Evolutionary conservation across 2,797 vertebrate genomes (phyloP), one percentile per base, ranked within the genome.

Genomic region (Takifugu ocellatus): DNA sequence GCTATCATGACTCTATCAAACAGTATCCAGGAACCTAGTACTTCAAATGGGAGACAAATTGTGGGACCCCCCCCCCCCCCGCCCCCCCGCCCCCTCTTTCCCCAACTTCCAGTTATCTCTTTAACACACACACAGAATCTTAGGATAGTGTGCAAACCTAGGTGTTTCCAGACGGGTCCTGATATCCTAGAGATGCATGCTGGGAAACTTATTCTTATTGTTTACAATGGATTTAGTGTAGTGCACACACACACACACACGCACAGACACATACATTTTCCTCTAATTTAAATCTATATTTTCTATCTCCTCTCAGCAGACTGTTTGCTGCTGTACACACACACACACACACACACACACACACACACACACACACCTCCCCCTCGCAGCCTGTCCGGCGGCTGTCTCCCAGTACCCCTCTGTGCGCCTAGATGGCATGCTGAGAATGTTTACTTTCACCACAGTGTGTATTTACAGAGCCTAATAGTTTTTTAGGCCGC

Each of bases 401-500:
- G 81, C 84, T 83, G 87, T 88, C 86, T 90, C 88, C 85, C 82
- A 75, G 83, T 86, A 76, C 84, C 85, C 83, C 83, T 87, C 81
- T 83, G 79, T 84, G 85, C 59, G 79, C 81, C 80, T 79, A 64
- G 71, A 83, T 86, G 88, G 89, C 86, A 89, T 89, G 88, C 85
- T 84, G 82, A 84, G 85, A 90, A 89, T 88, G 86, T 90, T 88
- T 88, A 88, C 88, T 85, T 90, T 90, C 78, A 56, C 87, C 87
- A 87, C 85, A 88, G 83, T 86, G 84, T 86, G 85, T 90, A 89
- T 90, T 90, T 90, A 89, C 86, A 87, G 84, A 90, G 86, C 80
- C 85, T 89, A 90, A 89, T 88, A 88, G 89, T 88, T 89, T 89
- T 88, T 84, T 86, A 87, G 87, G 84, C 85, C 74, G 89, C 89